Evolutionary conservation across 1,140 invertebrate genomes (phyloP).

Genomic region (Bombus superbus): DNA sequence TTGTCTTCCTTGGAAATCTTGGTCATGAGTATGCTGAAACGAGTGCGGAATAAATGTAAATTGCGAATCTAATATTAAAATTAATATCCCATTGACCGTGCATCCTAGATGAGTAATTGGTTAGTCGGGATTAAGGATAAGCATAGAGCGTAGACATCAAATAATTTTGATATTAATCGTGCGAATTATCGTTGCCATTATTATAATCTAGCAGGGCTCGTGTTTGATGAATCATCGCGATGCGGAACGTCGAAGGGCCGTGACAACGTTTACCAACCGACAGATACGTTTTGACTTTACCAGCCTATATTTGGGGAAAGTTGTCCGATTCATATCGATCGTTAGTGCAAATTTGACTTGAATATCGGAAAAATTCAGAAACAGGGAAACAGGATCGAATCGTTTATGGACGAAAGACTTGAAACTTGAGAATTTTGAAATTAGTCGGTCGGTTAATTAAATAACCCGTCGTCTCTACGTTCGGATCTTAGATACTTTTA

Average conservation of each 20-base stretch:
- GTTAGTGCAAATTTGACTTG: not conserved
- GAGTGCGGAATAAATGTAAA: slow-evolving; percentile 7
- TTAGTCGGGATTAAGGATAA: slow-evolving; percentile 42
- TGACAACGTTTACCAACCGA: slow-evolving; percentile 14
- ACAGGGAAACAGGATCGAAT: not conserved
- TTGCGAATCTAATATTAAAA: slow-evolving; percentile 1
- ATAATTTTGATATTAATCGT: slow-evolving; percentile 67
- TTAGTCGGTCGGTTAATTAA: not conserved
- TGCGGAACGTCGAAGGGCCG: slow-evolving; percentile 24
- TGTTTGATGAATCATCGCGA: slow-evolving; percentile 35
- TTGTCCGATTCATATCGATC: no score
- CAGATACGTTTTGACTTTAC: not conserved
- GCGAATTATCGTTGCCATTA: slow-evolving; percentile 53
- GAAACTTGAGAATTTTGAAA: not conserved
- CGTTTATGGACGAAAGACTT: not conserved
- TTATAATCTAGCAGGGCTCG: slow-evolving; percentile 51
- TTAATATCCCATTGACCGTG: slow-evolving; percentile 6
- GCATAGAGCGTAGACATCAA: slow-evolving; percentile 58
- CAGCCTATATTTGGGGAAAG: not conserved
- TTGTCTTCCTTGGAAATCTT: slow-evolving; percentile 72
- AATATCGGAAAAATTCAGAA: not conserved
- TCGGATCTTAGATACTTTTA: no score
- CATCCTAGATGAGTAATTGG: slow-evolving; percentile 18
- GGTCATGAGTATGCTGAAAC: slow-evolving; percentile 12
- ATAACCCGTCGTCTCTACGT: no score